Percentiles rank a stretch among this genome's conserved stretches.
phyloP scores from a whole-genome alignment of 2,797 vertebrate genomes.

The Kryptolebias ocellatus region DNA sequence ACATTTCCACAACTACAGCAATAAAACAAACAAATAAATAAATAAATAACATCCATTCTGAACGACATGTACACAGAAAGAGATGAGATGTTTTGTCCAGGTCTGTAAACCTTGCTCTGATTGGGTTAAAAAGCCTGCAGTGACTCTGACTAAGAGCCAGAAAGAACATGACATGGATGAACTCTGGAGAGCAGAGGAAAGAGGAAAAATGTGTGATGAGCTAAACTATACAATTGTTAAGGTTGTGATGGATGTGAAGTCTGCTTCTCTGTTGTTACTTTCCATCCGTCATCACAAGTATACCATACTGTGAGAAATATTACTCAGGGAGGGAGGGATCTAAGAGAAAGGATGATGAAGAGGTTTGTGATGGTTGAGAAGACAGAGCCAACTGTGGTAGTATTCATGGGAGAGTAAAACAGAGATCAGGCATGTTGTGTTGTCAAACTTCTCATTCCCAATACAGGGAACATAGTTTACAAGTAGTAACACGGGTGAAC shows the following conservation, averaged over 20 bases:
- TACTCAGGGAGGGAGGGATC: conserved; percentile 57
- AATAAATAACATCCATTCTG: not conserved
- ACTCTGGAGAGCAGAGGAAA: conserved; percentile 31
- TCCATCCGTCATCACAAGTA: conserved; percentile 72
- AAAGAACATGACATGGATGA: conserved; percentile 15
- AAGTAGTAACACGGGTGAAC: not conserved
- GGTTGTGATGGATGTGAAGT: conserved; percentile 70
- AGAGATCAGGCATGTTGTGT: conserved; percentile 12
- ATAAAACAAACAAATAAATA: not conserved
- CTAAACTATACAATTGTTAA: conserved; percentile 67
- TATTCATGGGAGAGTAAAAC: conserved; percentile 20
- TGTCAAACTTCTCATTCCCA: not conserved
- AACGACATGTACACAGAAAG: not conserved
- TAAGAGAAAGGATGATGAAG: conserved; percentile 46
- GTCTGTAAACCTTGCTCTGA: conserved; percentile 9
- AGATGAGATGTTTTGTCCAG: not conserved
- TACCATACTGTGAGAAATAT: conserved; percentile 45
- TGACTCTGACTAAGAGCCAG: conserved; percentile 13
- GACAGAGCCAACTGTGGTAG: conserved; percentile 18
- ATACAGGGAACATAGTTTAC: not conserved
- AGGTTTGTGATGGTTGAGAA: conserved; percentile 21
- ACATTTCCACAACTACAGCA: not conserved
- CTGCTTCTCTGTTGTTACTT: conserved; percentile 43
- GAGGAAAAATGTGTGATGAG: conserved; percentile 30
- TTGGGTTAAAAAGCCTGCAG: conserved; percentile 16